Base-by-base conservation (phyloP, 2,797 vertebrate genomes). In the Galago senegalensis region DNA sequence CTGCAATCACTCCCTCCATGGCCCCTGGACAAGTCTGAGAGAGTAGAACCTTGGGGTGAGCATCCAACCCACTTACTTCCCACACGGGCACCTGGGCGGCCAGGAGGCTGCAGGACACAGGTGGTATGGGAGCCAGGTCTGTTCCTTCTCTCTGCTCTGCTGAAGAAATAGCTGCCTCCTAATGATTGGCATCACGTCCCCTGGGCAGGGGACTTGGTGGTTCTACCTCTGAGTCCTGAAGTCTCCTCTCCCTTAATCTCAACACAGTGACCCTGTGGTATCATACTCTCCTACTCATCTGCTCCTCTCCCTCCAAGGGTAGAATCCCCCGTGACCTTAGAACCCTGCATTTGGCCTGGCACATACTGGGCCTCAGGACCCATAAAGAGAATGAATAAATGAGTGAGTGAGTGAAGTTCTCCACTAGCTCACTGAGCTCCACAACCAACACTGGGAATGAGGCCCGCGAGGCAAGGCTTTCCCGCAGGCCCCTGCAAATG, bases 201-300 rank as follows among this genome's bases (percentile, higher is more conserved):
- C 40, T 63, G 58, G 88, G 58, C 60, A 56, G 43, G 14, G 31
- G n/a, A 25, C 27, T 53, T 16, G n/a, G 70, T 0, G 0, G 27
- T 29, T 29, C 60, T n/a, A 49, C n/a, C 20, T 34, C 67, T 46
- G 8, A 13, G 0, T 23, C 67, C 17, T 16, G 1, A 4, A 27
- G 76, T 53, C 21, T 72, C 56, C 56, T 49, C 17, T 14, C 21
- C 49, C 25, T 27, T 21, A 7, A 9, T 37, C 70, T 83, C 46
- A 7, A 16, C 4, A 0, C 0, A 8, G 31, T 4, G 14, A 11
- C 43, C 16, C 29, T 10, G 3, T 1, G 25, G 21, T 34, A 21
- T 34, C 53, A 17, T 31, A 23, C 9, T 25, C 43, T 63, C n/a
- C 60, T n/a, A 37, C 70, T 23, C 10, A 9, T 43, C 70, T 67